Evolutionary conservation across 2,113 vertebrate species (phyloP), one percentile per base, ranked within the genome.

Genomic region (Syngnathus typhle): DNA sequence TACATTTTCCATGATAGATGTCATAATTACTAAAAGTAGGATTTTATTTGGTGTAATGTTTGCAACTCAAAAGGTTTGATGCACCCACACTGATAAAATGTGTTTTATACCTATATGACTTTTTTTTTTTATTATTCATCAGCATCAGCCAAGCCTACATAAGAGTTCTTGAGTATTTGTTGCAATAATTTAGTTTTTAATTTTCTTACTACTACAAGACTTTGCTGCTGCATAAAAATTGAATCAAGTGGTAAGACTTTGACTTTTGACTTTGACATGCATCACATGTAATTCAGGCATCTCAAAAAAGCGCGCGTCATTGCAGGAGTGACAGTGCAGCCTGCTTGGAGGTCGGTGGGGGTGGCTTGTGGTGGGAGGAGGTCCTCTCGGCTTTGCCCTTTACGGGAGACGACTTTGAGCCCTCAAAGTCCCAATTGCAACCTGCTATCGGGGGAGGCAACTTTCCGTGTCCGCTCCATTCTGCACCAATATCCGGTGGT

Each of bases 371-470:
- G 18, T 27, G 41, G 72, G 60, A 69, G 77, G 79, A 76, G 72
- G 70, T 63, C 76, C 86, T 75, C 81, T 84, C 82, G 74, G 76
- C 74, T 86, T 81, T 84, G 64, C 75, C 74, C 82, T 79, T 85
- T 80, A 74, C 60, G 71, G 87, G 82, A 82, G 84, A 81, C 74
- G 73, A 78, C 80, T 67, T 76, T 73, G 41, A 43, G 2, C 74
- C 71, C 27, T 46, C 54, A 49, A 72, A 64, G 49, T 67, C 13
- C 64, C 10, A 64, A 64, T 64, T 75, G 60, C 2, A 43, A 46
- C 68, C 2, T 66, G 90, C 92, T 89, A 87, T 91, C 79, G 18
- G 61, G 65, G 70, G 89, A 91, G 67, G 93, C 92, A 85, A 55
- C 67, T 37, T 38, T 11, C 39, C 0, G 21, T 63, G 60, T 38